Evolutionary conservation across 2,888 invertebrate species (phyloP).

Genomic region (Trichacis sp.): DNA sequence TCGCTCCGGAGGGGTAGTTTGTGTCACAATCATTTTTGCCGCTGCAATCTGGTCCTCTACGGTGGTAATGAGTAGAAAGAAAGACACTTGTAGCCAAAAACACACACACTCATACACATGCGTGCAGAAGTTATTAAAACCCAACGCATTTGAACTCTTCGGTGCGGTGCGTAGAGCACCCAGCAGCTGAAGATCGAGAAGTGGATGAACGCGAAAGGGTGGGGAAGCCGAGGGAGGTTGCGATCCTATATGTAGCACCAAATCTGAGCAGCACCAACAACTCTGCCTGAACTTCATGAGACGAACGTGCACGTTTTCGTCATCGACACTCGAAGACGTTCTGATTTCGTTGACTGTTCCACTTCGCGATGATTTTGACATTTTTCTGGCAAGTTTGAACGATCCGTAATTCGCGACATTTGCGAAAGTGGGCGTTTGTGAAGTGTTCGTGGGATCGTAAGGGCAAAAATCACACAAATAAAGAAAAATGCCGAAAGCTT

Average conservation of each 20-base stretch:
- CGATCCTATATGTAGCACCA: conserved; percentile 68
- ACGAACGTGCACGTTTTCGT: conserved; percentile 51
- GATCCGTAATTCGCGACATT: conserved; percentile 15
- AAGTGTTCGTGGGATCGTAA: too few species aligned
- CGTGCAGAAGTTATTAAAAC: conserved; percentile 25
- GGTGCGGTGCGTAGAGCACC: conserved; percentile 10
- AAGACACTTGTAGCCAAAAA: not conserved
- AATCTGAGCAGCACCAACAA: conserved; percentile 64
- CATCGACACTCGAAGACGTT: not conserved
- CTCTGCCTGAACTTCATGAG: conserved; percentile 62
- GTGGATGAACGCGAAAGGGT: conserved; percentile 39
- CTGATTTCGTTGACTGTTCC: too few species aligned
- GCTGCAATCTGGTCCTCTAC: conserved; percentile 30
- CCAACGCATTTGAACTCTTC: not conserved
- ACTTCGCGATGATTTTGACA: too few species aligned
- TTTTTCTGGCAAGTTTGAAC: too few species aligned
- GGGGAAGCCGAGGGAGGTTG: conserved; percentile 60
- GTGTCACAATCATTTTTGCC: conserved; percentile 30
- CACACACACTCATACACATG: too few species aligned
- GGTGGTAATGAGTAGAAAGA: conserved; percentile 30
- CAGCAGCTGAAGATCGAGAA: conserved; percentile 39
- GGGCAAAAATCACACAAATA: too few species aligned
- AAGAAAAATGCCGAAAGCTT: conserved; percentile 75
- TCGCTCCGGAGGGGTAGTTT: conserved; percentile 39
- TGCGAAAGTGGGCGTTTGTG: too few species aligned